Conservation (phyloP, 2,113 vertebrate genomes). For the Triplophysa siluroides region DNA sequence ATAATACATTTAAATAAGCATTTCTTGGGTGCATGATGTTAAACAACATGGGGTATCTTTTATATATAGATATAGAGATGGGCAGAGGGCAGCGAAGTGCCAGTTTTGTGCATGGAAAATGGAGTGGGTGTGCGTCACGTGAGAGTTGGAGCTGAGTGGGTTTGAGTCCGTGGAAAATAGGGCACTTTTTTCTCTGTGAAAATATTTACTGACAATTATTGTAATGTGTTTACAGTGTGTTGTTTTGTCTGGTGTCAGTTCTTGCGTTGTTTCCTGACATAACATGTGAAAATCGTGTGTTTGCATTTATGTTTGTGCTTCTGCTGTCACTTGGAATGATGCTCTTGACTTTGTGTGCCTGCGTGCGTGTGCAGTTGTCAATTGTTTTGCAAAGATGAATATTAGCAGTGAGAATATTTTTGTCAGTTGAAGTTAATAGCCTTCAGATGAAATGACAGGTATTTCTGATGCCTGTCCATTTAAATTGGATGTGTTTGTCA, state of each 20-base stretch:
- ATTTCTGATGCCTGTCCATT: too few relatives aligned
- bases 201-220: slow-evolving; percentile 22
- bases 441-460: too few relatives aligned
- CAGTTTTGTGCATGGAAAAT: slow-evolving; percentile 20
- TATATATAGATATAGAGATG: slow-evolving; percentile 40
- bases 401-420: too few relatives aligned
- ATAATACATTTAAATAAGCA: slow-evolving; percentile 49
- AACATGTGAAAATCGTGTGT: not conserved
- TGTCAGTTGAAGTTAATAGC: too few relatives aligned
- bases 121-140: slow-evolving; percentile 22
- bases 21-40: slow-evolving; percentile 40
- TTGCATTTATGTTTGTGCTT: not conserved
- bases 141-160: slow-evolving; percentile 22
- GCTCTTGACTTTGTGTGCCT: slow-evolving; percentile 15
- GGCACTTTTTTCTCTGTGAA: not conserved
- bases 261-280: not conserved
- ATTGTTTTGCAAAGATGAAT: too few relatives aligned
- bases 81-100: slow-evolving; percentile 15
- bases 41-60: slow-evolving; percentile 44
- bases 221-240: slow-evolving; percentile 23
- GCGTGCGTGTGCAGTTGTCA: not conserved
- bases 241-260: slow-evolving; percentile 10
- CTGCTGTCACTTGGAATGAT: not conserved
- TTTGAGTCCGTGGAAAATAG: slow-evolving; percentile 32
- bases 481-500: too few relatives aligned